Conservation (phyloP, 2,797 vertebrate species). For the Halcyon leucocephala region DNA sequence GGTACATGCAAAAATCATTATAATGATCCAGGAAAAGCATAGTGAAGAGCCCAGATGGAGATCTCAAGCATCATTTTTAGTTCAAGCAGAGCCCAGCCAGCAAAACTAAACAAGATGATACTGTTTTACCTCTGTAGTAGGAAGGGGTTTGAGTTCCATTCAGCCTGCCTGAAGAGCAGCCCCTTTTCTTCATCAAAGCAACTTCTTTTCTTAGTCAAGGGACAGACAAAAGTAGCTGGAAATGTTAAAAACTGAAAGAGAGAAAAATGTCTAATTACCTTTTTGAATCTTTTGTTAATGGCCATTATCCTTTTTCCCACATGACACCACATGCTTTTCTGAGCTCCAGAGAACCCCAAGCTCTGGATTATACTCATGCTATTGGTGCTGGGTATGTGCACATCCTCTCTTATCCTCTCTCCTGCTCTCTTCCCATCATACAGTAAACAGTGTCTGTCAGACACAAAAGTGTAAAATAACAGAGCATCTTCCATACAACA, state of each 20-base stretch:
- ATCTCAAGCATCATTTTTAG: neutral
- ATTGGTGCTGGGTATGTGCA: neutral
- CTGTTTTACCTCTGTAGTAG: neutral
- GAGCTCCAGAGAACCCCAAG: rapidly evolving
- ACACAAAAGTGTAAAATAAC: neutral
- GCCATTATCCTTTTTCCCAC: neutral
- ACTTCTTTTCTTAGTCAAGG: neutral
- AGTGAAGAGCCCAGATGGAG: neutral
- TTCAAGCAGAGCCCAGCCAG: neutral
- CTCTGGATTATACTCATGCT: neutral
- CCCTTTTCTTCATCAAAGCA: neutral
- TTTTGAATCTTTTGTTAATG: neutral
- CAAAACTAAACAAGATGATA: neutral
- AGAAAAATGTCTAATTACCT: neutral
- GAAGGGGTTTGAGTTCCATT: neutral
- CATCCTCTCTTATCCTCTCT: neutral
- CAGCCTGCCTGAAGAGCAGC: neutral
- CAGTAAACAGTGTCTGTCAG: neutral
- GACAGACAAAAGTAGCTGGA: neutral
- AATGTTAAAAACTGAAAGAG: neutral
- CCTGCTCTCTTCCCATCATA: neutral
- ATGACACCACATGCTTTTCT: neutral
- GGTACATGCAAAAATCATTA: neutral
- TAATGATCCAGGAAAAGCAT: neutral
- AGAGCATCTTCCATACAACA: neutral